Base-by-base conservation (phyloP, 2,797 vertebrate genomes). In the Girardinus metallicus region DNA sequence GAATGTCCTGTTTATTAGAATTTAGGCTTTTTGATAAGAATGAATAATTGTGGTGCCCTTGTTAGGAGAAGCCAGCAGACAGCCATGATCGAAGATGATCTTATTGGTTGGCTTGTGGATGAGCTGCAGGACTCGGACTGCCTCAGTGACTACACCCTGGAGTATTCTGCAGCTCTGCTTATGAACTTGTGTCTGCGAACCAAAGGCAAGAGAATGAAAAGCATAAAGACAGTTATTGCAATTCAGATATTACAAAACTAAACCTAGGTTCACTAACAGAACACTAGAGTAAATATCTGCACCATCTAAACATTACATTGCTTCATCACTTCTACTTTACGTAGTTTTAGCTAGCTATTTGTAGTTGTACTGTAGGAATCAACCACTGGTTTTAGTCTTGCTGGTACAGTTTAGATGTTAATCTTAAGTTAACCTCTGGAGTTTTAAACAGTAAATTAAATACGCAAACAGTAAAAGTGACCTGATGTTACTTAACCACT, bases 161-260 rank as follows among this genome's bases (percentile, higher is more conserved):
- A 97, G 84, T 99, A 98, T 80, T 95, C 96, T 0, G 95, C 97
- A 74, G 97, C 97, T 55, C 90, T 99, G 89, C 97, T 99, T 31
- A 97, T 99, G 98, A 99, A 98, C 90, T 96, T 99, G 72, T 99
- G 97, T 89, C 96, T 99, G 73, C 95, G 97, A 46, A 97, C 96
- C 3, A 92, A 96, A 96, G 99, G 98, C 99, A 86, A 81, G 15
- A 64, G 15, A 31, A 73, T 41, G 13, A 11, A 0, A 79, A 31
- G 12, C 47, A 49, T 53, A 18, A 9, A 49, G 41, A 55, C 23
- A 74, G 5, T 47, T 43, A 2, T 62, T 6, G 21, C n/a, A 7
- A 6, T 23, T 47, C 18, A 73, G n/a, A 73, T 31, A n/a, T 73
- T 73, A 34, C 15, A 72, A 49, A 46, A 49, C 18, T 34, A 34